Evolutionary conservation across 2,113 vertebrate species (phyloP), one percentile per base, ranked within the genome.

Genomic region (Sminthopsis crassicaudata): DNA sequence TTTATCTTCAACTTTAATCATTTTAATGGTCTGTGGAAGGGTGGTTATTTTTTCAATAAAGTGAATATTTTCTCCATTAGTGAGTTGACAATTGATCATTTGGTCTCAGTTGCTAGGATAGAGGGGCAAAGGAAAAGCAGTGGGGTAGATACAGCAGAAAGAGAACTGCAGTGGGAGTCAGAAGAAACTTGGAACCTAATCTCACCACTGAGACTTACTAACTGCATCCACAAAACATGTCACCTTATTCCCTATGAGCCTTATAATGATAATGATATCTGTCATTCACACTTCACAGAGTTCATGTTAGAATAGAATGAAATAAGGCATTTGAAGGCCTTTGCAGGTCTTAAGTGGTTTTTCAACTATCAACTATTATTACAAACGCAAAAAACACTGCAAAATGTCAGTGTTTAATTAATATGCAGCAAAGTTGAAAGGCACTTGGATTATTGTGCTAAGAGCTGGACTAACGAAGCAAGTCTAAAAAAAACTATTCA

Each of bases 1-100:
- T 84, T 84, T 84, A 84, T 84, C 67, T 84, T 84, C 67, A 42
- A 42, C 67, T 42, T 84, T 84, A 84, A 84, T 84, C 67, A 42
- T 84, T 84, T 84, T 84, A 84, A 84, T 84, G 36, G n/a, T 42
- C 67, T 84, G n/a, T 84, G 67, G 67, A 84, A 84, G n/a, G 67
- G 36, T 84, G n/a, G 67, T 84, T 84, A 84, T 84, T 84, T 84
- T 84, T 42, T 42, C 67, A 84, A 42, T 22, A 22, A 84, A 84
- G 52, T 95, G 94, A 95, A 95, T 46, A 91, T 96, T 97, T 95
- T 95, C 84, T 42, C 67, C 67, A 84, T 84, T 84, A 42, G 67
- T 84, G n/a, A 84, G 67, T 84, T 84, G 67, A 84, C 67, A 84
- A n/a, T 84, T 84, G 67, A 84, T 94, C 92, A 90, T 98, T 96